Conservation (phyloP, 1,140 invertebrate species). For the Zaprionus ornatus region DNA sequence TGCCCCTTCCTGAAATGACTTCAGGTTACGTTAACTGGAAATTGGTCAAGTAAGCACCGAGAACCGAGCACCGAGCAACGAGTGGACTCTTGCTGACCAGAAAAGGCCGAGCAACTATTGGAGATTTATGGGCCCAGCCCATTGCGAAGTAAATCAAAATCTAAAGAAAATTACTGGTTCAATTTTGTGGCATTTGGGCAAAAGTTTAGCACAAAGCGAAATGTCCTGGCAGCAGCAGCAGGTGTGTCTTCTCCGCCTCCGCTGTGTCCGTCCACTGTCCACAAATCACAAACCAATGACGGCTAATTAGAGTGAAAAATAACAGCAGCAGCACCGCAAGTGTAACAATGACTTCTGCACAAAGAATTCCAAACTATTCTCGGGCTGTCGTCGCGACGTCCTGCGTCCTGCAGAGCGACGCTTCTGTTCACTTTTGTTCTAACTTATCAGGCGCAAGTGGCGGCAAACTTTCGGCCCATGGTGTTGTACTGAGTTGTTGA, state of each 20-base stretch:
- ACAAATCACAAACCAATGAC: constrained; percentile 79
- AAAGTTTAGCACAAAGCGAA: constrained; percentile 12
- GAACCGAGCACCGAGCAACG: not conserved
- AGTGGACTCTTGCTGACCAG: not conserved
- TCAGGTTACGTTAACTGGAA: constrained; percentile 49
- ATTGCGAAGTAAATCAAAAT: constrained; percentile 50
- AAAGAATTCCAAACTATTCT: constrained; percentile 72
- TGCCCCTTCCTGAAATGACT: constrained; percentile 43
- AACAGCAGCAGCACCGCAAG: constrained; percentile 46
- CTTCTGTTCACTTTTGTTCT: constrained; percentile 58
- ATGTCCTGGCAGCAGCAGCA: constrained; percentile 18
- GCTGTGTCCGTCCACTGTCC: constrained; percentile 34
- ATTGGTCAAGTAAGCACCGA: constrained; percentile 31
- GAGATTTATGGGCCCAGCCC: constrained; percentile 31
- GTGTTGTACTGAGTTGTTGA: constrained; percentile 39
- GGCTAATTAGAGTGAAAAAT: constrained; percentile 76
- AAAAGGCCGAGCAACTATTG: constrained; percentile 14
- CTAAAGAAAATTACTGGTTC: constrained; percentile 30
- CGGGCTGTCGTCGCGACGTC: constrained; percentile 35
- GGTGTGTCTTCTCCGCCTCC: constrained; percentile 22
- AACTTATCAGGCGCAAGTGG: constrained; percentile 76
- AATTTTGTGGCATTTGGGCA: constrained; percentile 33
- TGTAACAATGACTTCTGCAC: constrained; percentile 76
- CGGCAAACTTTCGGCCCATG: constrained; percentile 71
- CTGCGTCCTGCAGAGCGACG: not conserved